A percentile compares a stretch with the other conserved stretches of the same genome.
Evolutionary conservation across 2,888 invertebrate species (phyloP).

Genomic region (Odontocerum albicorne): DNA sequence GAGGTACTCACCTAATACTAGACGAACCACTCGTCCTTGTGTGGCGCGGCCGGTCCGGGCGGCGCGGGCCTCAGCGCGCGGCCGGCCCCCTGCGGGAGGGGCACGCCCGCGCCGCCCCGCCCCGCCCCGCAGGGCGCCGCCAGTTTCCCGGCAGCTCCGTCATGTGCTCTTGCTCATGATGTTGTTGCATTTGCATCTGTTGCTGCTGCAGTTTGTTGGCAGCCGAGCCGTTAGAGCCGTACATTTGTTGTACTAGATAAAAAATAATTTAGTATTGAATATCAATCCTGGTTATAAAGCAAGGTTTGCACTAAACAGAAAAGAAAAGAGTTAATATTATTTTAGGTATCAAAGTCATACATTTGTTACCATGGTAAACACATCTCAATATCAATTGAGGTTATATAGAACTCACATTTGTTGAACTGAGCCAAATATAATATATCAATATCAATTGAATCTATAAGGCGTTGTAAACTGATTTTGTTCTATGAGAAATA

Average conservation of each 20-base stretch:
- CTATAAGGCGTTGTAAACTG: too few relatives aligned
- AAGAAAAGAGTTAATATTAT: too few relatives aligned
- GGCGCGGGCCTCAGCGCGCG: slow-evolving; percentile 81
- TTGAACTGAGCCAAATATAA: too few relatives aligned
- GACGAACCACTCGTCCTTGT: slow-evolving; percentile 94
- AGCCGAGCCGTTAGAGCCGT: slow-evolving; percentile 71
- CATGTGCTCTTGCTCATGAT: slow-evolving; percentile 46
- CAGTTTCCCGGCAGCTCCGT: slow-evolving; percentile 83
- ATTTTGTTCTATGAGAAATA: too few relatives aligned
- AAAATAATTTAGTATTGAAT: too few relatives aligned
- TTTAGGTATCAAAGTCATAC: too few relatives aligned
- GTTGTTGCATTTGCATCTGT: slow-evolving; percentile 59
- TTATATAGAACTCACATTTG: too few relatives aligned
- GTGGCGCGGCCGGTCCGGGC: slow-evolving; percentile 76
- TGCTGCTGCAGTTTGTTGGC: slow-evolving; percentile 61
- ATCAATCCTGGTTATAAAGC: too few relatives aligned
- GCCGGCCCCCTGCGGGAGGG: slow-evolving; percentile 94
- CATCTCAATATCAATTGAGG: too few relatives aligned
- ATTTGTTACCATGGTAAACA: too few relatives aligned
- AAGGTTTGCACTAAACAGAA: too few relatives aligned
- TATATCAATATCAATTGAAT: too few relatives aligned
- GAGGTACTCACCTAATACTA: slow-evolving; percentile 48
- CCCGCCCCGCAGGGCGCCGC: slow-evolving; percentile 88
- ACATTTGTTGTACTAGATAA: slow-evolving; percentile 82
- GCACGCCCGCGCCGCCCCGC: slow-evolving; percentile 77